Evolutionary conservation across 2,797 vertebrate species (phyloP).

Genomic region (Nothura maculosa): DNA sequence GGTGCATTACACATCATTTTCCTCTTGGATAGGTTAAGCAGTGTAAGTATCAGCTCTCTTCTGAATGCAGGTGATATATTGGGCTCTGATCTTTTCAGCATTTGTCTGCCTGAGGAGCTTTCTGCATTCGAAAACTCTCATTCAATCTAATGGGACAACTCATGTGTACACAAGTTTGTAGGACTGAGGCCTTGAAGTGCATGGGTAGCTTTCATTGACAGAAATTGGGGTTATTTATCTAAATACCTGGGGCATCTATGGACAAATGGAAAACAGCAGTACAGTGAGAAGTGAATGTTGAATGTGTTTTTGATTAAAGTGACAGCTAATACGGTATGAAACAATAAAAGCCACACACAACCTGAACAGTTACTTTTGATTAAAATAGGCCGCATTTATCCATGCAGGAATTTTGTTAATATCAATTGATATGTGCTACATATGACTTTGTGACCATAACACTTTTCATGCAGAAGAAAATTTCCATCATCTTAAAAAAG

Average conservation of each 20-base stretch:
- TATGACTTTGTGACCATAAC: background rate
- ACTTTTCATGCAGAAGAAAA: background rate
- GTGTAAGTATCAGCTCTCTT: fast-evolving
- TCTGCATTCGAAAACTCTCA: fast-evolving
- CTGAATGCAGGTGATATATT: background rate
- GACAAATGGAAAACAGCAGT: background rate
- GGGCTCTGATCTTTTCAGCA: background rate
- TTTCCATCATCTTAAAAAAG: background rate
- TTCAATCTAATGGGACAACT: background rate
- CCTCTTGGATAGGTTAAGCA: background rate
- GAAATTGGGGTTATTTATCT: background rate
- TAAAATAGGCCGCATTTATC: background rate
- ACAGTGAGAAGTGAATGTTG: background rate
- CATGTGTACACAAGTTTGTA: background rate
- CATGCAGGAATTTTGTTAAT: background rate
- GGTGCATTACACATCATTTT: background rate
- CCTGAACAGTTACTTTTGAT: background rate
- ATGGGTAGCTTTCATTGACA: background rate
- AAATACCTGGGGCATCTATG: background rate
- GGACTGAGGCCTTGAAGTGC: background rate
- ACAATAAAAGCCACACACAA: background rate
- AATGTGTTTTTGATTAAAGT: background rate
- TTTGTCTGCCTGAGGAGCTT: background rate
- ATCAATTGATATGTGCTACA: background rate
- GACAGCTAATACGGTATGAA: background rate